These are phyloP conservation scores for Carcharodon carcharias DNA, from an alignment of 2,797 vertebrate species.

Conservation along the genomic window DNA sequence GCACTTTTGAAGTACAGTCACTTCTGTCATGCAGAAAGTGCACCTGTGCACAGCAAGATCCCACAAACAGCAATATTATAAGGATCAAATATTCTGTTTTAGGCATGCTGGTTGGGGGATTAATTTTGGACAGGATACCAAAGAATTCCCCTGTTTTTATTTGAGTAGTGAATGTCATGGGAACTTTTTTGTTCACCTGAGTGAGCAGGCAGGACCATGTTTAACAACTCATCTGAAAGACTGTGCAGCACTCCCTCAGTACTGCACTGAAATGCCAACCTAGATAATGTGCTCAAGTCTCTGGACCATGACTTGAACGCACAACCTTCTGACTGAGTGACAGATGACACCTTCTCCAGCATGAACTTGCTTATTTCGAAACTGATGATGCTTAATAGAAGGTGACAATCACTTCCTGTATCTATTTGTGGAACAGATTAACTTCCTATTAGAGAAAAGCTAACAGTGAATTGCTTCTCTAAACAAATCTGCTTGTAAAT, in stretches of 20 bases:
- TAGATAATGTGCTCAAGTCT: background rate
- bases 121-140: too few relatives aligned
- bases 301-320: background rate
- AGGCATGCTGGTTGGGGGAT: too few relatives aligned
- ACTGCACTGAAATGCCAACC: too few relatives aligned
- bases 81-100: too few relatives aligned
- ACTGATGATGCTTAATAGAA: background rate
- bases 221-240: too few relatives aligned
- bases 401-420: background rate
- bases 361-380: background rate
- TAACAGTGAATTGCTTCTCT: background rate
- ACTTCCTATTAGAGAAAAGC: background rate
- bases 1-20: background rate
- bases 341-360: background rate
- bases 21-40: too few relatives aligned
- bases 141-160: too few relatives aligned
- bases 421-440: background rate
- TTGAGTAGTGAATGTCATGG: background rate
- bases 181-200: too few relatives aligned
- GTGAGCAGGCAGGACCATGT: too few relatives aligned
- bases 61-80: too few relatives aligned
- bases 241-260: too few relatives aligned
- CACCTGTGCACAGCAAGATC: too few relatives aligned
- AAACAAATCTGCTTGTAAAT: constrained; percentile 9
- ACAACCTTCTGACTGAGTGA: background rate